These are phyloP conservation scores for Bellardia bayeri DNA, from an alignment of 2,888 invertebrate species.

Conservation along the genomic window DNA sequence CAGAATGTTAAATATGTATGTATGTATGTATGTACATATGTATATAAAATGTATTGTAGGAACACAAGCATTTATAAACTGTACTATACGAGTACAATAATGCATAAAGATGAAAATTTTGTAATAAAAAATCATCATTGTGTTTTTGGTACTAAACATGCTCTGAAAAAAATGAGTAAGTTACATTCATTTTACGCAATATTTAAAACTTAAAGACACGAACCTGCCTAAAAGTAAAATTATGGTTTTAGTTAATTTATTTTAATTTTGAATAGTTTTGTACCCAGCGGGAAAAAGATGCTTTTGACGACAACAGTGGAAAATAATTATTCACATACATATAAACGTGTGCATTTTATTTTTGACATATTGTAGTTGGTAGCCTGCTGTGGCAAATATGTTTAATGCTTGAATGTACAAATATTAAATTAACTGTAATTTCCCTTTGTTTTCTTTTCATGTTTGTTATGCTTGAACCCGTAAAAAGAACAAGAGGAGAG, in stretches of 20 bases:
- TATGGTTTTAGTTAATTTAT: background rate
- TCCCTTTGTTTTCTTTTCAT: slow-evolving; percentile 38
- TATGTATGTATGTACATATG: no score
- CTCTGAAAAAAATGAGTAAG: slow-evolving; percentile 25
- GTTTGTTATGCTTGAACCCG: slow-evolving; percentile 47
- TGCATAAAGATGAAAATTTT: background rate
- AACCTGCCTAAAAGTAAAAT: slow-evolving; percentile 1
- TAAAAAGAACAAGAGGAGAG: slow-evolving; percentile 28
- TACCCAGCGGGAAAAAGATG: no score
- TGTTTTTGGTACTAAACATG: background rate
- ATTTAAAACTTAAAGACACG: slow-evolving; percentile 12
- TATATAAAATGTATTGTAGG: no score
- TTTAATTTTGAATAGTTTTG: background rate
- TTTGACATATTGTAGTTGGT: no score
- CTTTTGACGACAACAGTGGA: no score
- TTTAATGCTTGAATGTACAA: background rate
- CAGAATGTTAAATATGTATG: background rate
- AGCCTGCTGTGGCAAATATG: no score
- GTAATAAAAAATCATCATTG: slow-evolving; percentile 11
- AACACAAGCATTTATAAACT: no score
- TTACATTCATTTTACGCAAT: slow-evolving; percentile 53
- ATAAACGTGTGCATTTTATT: no score
- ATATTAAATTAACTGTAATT: slow-evolving; percentile 53
- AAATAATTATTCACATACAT: no score
- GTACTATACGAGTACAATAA: no score